A percentile compares a stretch with the other conserved stretches of the same genome.
These are phyloP conservation scores for Nymphalis urticae DNA, from an alignment of 2,888 invertebrate species.

Conservation along the genomic window DNA sequence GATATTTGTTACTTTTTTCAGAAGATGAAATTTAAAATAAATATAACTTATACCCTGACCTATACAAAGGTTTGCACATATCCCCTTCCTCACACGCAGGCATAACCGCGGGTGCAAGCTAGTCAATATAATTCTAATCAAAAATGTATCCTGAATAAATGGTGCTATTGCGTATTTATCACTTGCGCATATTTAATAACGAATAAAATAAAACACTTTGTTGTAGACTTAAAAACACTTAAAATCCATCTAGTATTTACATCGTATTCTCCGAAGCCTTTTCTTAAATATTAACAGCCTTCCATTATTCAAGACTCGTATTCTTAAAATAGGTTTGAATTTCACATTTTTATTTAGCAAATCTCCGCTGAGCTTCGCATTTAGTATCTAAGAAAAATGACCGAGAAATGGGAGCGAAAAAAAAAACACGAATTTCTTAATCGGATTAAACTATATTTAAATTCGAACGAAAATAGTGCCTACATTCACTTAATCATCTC, in stretches of 20 bases:
- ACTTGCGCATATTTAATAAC: not conserved
- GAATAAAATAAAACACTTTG: not conserved
- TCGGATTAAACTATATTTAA: slow-evolving; percentile 10
- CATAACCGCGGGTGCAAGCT: no score
- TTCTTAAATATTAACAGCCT: slow-evolving; percentile 26
- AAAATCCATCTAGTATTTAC: no score
- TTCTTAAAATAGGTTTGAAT: slow-evolving; percentile 11
- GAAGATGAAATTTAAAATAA: no score
- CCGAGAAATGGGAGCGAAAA: slow-evolving; percentile 6
- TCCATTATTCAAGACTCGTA: slow-evolving; percentile 29
- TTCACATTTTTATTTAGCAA: slow-evolving; percentile 13
- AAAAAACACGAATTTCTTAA: not conserved
- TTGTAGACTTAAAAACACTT: not conserved
- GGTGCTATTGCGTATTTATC: not conserved
- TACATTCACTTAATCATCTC: slow-evolving; percentile 3
- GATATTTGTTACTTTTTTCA: no score
- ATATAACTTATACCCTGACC: no score
- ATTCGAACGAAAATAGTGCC: slow-evolving; percentile 9
- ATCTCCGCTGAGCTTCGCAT: slow-evolving; percentile 4
- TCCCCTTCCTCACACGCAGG: no score
- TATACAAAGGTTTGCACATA: no score
- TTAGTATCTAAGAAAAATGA: slow-evolving; percentile 10
- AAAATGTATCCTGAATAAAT: no score
- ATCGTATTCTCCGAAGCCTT: not conserved
- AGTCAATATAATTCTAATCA: no score